A percentile compares a stretch with the other conserved stretches of the same genome.
These are phyloP conservation scores for Hololepta plana DNA, from an alignment of 2,888 invertebrate species.

Conservation along the genomic window DNA sequence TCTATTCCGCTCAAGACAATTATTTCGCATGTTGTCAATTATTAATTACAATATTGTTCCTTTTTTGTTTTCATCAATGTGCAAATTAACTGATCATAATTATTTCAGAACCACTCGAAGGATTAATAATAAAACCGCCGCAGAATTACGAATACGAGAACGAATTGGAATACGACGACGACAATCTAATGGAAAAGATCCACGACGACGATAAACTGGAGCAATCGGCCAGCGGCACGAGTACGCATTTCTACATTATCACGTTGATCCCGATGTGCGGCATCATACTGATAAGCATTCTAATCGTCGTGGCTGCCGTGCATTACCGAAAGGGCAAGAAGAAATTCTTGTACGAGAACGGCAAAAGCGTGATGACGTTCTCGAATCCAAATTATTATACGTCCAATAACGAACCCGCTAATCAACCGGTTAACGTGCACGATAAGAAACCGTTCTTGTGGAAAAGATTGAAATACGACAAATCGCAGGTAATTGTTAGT, in stretches of 20 bases:
- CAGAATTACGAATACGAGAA: conserved; percentile 15
- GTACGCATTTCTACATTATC: conserved; percentile 24
- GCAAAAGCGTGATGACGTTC: conserved; percentile 63
- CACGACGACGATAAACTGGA: conserved; percentile 21
- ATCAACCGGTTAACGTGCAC: conserved; percentile 11
- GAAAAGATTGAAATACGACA: conserved; percentile 66
- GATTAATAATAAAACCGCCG: no score
- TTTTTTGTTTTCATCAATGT: no score
- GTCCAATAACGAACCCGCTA: conserved; percentile 19
- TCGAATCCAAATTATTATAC: conserved; percentile 74
- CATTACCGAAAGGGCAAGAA: conserved; percentile 32
- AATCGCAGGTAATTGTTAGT: conserved; percentile 39
- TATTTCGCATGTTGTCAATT: no score
- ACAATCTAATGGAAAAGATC: conserved; percentile 17
- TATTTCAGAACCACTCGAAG: no score
- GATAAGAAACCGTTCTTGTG: conserved; percentile 44
- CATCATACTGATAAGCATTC: conserved; percentile 24
- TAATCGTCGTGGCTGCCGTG: conserved; percentile 22
- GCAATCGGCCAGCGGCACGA: conserved; percentile 17
- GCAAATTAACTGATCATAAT: no score
- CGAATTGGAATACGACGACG: conserved; percentile 20
- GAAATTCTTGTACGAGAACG: conserved; percentile 34
- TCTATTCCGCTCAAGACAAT: no score
- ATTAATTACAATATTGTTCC: no score
- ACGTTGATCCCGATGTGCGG: conserved; percentile 25